A percentile compares a stretch with the other conserved stretches of the same genome.
These are phyloP conservation scores for Sorex fumeus DNA, from an alignment of 2,113 vertebrate species.

Conservation along the genomic window DNA sequence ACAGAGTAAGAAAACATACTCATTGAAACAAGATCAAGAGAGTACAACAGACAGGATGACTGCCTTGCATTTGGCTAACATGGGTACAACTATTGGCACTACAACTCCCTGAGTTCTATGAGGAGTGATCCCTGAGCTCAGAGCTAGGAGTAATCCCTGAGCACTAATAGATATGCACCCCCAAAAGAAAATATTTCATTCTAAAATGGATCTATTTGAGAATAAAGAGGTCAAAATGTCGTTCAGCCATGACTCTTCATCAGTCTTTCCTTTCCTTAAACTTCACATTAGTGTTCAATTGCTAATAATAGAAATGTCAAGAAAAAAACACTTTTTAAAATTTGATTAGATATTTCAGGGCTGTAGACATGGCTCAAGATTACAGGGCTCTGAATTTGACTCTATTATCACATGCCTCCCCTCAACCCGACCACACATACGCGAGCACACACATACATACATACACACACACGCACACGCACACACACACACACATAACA, in stretches of 20 bases:
- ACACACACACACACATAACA: too few relatives aligned
- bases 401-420: too few relatives aligned
- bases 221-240: background rate
- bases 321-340: conserved; percentile 10
- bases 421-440: background rate
- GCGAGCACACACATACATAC: too few relatives aligned
- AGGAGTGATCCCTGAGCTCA: too few relatives aligned
- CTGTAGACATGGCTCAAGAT: too few relatives aligned
- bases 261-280: background rate
- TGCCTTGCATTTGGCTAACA: too few relatives aligned
- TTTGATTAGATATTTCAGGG: too few relatives aligned
- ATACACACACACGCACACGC: too few relatives aligned
- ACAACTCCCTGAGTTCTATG: too few relatives aligned
- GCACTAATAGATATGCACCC: background rate
- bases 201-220: conserved; percentile 6
- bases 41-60: background rate
- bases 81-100: too few relatives aligned
- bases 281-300: background rate
- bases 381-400: too few relatives aligned
- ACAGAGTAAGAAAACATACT: background rate
- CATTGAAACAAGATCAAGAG: conserved; percentile 12
- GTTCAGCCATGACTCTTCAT: background rate
- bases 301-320: background rate
- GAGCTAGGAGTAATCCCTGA: too few relatives aligned
- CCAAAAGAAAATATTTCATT: background rate